These are phyloP conservation scores for Caenorhabditis zanzibari DNA, from an alignment of 2,888 invertebrate genomes.

Conservation along the genomic window DNA sequence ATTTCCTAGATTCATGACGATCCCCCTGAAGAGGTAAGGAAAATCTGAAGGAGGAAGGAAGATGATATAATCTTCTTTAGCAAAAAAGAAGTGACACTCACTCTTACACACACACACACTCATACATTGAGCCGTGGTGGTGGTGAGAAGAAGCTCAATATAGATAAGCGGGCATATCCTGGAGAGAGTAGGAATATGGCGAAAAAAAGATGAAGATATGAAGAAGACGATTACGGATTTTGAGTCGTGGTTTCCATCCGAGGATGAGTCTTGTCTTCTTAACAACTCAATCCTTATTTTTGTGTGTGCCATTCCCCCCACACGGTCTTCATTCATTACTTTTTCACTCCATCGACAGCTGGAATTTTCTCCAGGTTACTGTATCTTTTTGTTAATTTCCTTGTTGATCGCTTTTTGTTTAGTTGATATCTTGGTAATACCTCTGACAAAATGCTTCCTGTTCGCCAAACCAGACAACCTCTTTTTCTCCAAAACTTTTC, in stretches of 20 bases:
- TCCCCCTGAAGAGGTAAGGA: background rate
- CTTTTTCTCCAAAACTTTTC: constrained; percentile 4
- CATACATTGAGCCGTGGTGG: constrained; percentile 22
- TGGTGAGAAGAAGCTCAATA: constrained; percentile 44
- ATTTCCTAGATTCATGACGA: background rate
- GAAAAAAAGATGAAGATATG: constrained; percentile 2
- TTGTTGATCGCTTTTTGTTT: constrained; percentile 26
- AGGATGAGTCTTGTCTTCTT: constrained; percentile 9
- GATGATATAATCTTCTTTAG: constrained; percentile 57
- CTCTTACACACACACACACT: constrained; percentile 28
- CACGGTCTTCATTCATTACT: constrained; percentile 19
- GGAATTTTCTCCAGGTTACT: constrained; percentile 2
- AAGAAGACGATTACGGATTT: constrained; percentile 44
- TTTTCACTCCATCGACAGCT: background rate
- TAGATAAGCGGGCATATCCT: constrained; percentile 41
- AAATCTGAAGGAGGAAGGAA: constrained; percentile 22
- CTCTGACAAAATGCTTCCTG: constrained; percentile 6
- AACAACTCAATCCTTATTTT: constrained; percentile 16
- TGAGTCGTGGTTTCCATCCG: constrained; percentile 32
- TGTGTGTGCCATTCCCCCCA: background rate
- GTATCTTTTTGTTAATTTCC: background rate
- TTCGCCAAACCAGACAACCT: constrained; percentile 34
- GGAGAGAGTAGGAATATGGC: background rate
- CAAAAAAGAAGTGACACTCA: constrained; percentile 19
- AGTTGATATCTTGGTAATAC: constrained; percentile 8